Conservation (phyloP, 2,888 invertebrate genomes). For the Diarsia mendica region DNA sequence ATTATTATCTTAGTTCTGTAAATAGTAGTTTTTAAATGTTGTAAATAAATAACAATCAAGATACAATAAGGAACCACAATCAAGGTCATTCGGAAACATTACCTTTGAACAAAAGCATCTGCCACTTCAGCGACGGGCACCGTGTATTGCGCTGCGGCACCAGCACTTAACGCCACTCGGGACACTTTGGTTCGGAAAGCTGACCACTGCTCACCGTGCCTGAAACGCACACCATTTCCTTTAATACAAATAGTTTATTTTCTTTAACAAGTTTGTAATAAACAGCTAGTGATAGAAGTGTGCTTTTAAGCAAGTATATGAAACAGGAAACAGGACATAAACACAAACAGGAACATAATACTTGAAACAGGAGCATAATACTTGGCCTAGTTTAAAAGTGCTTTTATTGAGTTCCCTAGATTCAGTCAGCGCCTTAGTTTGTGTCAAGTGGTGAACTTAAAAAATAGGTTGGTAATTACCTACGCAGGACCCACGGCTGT, state of each 20-base stretch:
- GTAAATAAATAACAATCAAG: neutral
- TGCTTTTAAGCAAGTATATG: too few relatives aligned
- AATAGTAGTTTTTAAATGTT: too few relatives aligned
- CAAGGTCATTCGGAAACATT: neutral
- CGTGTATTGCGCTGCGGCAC: conserved; percentile 93
- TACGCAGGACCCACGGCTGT: conserved; percentile 88
- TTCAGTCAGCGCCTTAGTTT: neutral
- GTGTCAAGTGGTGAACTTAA: neutral
- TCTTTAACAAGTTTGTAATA: too few relatives aligned
- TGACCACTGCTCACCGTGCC: conserved; percentile 96
- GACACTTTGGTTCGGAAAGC: conserved; percentile 94
- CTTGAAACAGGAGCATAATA: too few relatives aligned
- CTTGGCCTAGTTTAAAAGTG: neutral
- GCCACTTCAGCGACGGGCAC: conserved; percentile 93
- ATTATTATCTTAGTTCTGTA: too few relatives aligned
- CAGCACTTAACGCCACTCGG: conserved; percentile 93
- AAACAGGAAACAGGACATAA: too few relatives aligned
- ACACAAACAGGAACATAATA: too few relatives aligned
- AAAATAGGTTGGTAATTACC: conserved; percentile 72
- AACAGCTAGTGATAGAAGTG: too few relatives aligned
- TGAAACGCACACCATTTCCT: conserved; percentile 72
- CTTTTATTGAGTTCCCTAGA: neutral
- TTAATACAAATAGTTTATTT: too few relatives aligned
- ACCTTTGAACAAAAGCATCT: conserved; percentile 92
- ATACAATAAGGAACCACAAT: neutral